Conservation (phyloP, 2,888 invertebrate species). For the Patella depressa region DNA sequence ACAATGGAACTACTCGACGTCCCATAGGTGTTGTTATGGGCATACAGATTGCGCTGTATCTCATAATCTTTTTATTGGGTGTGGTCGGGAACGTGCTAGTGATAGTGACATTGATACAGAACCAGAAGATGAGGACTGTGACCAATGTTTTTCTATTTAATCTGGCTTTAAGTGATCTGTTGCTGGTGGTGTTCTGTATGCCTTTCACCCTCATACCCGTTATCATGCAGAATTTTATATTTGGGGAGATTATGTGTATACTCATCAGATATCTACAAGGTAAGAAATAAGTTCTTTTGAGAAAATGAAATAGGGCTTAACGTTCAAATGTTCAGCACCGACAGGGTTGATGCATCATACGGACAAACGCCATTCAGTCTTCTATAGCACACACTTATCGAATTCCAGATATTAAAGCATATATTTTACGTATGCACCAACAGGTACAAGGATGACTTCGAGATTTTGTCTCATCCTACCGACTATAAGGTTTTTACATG, state of each 20-base stretch:
- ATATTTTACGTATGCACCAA: too few relatives aligned
- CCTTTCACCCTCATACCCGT: constrained; percentile 82
- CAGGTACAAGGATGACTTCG: too few relatives aligned
- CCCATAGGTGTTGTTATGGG: background rate
- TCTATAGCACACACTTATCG: too few relatives aligned
- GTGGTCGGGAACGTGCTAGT: constrained; percentile 86
- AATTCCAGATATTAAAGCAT: too few relatives aligned
- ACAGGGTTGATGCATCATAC: too few relatives aligned
- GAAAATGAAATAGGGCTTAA: too few relatives aligned
- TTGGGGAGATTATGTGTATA: constrained; percentile 81
- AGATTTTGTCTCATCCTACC: too few relatives aligned
- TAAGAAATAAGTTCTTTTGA: constrained; percentile 68
- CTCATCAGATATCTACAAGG: constrained; percentile 83
- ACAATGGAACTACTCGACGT: background rate
- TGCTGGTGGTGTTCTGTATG: constrained; percentile 86
- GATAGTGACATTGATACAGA: constrained; percentile 76
- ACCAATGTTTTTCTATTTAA: constrained; percentile 74
- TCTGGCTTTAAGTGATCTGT: constrained; percentile 80
- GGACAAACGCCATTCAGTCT: too few relatives aligned
- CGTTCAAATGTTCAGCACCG: too few relatives aligned
- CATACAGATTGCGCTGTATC: constrained; percentile 78
- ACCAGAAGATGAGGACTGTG: constrained; percentile 73
- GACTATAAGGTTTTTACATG: too few relatives aligned
- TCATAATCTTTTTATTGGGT: constrained; percentile 83
- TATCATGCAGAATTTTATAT: constrained; percentile 80